Evolutionary conservation across 2,113 vertebrate genomes (phyloP).

Genomic region (Neofelis nebulosa): DNA sequence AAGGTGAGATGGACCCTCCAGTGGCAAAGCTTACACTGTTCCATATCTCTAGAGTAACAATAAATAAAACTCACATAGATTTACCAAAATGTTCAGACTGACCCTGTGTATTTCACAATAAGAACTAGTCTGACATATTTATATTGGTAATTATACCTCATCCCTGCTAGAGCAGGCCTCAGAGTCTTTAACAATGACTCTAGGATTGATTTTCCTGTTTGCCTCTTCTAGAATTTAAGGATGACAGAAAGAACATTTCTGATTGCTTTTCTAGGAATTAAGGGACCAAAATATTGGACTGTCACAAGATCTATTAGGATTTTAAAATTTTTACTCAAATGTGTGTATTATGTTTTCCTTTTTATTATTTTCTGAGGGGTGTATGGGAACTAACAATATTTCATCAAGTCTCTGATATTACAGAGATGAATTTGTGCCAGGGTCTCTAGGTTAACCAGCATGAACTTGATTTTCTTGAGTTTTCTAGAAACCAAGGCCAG

Average conservation of each 20-base stretch:
- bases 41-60: neutral
- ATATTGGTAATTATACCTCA: neutral
- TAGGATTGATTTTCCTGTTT: neutral
- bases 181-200: neutral
- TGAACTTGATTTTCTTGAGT: neutral
- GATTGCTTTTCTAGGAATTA: neutral
- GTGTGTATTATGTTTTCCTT: neutral
- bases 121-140: neutral
- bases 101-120: neutral
- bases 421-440: neutral
- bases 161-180: neutral
- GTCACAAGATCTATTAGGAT: neutral
- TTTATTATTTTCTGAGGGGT: neutral
- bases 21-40: neutral
- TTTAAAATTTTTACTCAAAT: neutral
- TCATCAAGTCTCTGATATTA: neutral
- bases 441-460: neutral
- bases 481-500: neutral
- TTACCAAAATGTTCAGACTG: neutral
- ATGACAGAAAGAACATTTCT: neutral
- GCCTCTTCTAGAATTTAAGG: neutral
- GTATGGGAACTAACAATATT: neutral
- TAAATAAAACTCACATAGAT: neutral
- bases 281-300: neutral
- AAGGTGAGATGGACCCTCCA: neutral